These are phyloP conservation scores for Mellivora capensis DNA, from an alignment of 2,113 vertebrate genomes.

Conservation along the genomic window DNA sequence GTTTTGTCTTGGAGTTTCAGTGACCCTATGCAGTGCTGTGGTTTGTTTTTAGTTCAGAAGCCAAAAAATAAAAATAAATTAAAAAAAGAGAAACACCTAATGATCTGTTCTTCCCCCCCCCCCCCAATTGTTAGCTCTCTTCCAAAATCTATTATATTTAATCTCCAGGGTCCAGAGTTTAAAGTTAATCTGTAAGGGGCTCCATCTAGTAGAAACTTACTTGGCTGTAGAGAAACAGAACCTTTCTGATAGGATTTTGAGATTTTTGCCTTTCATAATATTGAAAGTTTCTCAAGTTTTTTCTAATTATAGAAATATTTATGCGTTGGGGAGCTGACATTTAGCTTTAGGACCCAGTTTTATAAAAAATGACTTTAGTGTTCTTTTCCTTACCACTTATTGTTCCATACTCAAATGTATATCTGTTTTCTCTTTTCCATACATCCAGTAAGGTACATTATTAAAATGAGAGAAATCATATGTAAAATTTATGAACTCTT, in stretches of 20 bases:
- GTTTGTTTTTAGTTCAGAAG: background rate
- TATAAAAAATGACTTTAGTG: background rate
- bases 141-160: background rate
- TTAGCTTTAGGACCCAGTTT: background rate
- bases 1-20: background rate
- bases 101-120: background rate
- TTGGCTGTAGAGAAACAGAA: background rate
- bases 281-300: background rate
- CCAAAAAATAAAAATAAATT: background rate
- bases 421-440: background rate
- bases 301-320: constrained; percentile 5
- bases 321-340: background rate
- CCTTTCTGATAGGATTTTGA: background rate
- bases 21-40: background rate
- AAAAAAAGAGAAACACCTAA: background rate
- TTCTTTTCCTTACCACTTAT: background rate
- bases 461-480: background rate
- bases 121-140: background rate
- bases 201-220: background rate
- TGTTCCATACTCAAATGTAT: background rate
- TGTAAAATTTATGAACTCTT: background rate
- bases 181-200: background rate
- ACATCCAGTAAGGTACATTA: background rate
- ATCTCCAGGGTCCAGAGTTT: background rate
- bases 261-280: constrained; percentile 7